phyloP scores from a whole-genome alignment of 2,888 invertebrate genomes.

The Agapostemon virescens region DNA sequence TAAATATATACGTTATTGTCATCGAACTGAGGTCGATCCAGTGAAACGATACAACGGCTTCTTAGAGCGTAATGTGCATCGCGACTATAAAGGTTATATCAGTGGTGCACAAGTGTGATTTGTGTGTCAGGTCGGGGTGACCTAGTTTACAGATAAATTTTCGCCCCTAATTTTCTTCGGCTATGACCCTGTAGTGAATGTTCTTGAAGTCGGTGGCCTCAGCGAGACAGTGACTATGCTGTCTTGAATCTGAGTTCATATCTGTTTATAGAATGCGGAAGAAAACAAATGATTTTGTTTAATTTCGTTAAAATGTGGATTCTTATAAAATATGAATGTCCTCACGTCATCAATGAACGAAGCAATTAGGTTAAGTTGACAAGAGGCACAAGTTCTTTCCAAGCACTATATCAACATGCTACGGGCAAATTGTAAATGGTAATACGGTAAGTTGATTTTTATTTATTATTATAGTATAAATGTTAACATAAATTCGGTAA shows the following conservation, averaged over 20 bases:
- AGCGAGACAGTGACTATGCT: conserved; percentile 60
- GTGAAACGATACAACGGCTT: conserved; percentile 46
- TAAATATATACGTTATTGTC: conserved; percentile 65
- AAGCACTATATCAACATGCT: conserved; percentile 23
- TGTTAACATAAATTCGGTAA: background rate
- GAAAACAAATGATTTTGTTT: conserved; percentile 18
- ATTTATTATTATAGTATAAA: background rate
- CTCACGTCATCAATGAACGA: conserved; percentile 37
- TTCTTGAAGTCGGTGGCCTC: conserved; percentile 64
- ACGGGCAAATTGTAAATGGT: conserved; percentile 19
- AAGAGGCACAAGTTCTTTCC: conserved; percentile 29
- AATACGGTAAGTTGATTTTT: conserved; percentile 32
- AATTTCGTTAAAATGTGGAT: conserved; percentile 30
- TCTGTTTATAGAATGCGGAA: conserved; percentile 48
- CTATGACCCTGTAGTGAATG: conserved; percentile 54
- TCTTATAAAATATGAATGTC: conserved; percentile 38
- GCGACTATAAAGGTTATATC: conserved; percentile 23
- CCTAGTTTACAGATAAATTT: conserved; percentile 69
- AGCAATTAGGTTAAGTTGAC: conserved; percentile 73
- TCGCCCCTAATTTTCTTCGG: conserved; percentile 53
- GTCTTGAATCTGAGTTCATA: conserved; percentile 58
- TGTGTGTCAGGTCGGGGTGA: conserved; percentile 60
- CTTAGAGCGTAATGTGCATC: conserved; percentile 30
- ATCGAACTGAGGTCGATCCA: conserved; percentile 48
- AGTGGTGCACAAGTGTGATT: conserved; percentile 31